A percentile compares a stretch with the other conserved stretches of the same genome.
Evolutionary conservation across 2,113 vertebrate species (phyloP).

Genomic region (Chaenogobius annularis): DNA sequence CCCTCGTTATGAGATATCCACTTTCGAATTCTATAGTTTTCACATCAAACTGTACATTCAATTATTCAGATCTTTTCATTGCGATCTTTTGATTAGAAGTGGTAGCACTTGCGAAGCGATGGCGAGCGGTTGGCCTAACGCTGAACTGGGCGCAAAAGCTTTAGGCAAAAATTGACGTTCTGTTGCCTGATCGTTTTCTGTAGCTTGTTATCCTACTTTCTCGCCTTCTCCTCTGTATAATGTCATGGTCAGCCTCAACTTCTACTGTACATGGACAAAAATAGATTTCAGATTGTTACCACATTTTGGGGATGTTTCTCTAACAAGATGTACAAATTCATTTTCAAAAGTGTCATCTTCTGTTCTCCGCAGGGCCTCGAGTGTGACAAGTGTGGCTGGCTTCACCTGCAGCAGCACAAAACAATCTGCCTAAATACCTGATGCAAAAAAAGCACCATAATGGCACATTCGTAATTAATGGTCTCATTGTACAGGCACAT

Average conservation of each 20-base stretch:
- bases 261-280: background rate
- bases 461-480: background rate
- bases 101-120: background rate
- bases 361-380: background rate
- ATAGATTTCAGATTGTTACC: background rate
- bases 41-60: background rate
- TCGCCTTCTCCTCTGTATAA: background rate
- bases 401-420: background rate
- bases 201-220: background rate
- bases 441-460: background rate
- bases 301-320: background rate
- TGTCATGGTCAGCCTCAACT: background rate
- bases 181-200: background rate
- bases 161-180: background rate
- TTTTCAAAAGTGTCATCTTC: background rate
- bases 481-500: background rate
- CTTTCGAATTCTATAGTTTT: background rate
- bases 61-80: background rate
- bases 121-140: background rate
- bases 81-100: conserved; percentile 6
- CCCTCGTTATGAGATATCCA: background rate
- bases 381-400: background rate
- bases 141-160: background rate
- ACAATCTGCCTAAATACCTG: background rate
- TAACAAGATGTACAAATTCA: background rate